Evolutionary conservation across 2,888 invertebrate species (phyloP), one percentile per base, ranked within the genome.

Genomic region (Ornithoptera priamus): DNA sequence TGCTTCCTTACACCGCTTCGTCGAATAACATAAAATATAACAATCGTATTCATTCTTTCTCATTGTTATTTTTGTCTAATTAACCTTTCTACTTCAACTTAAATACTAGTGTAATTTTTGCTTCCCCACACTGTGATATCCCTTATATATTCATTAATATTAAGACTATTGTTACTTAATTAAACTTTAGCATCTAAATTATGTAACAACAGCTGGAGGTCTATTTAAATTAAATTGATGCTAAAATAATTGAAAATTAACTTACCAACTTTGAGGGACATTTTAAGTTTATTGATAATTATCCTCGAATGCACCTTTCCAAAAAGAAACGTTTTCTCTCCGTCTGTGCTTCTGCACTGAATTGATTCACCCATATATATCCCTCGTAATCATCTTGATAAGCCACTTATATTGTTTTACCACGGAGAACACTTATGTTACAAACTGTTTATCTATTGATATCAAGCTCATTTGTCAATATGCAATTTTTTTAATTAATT

Each of bases 231-330:
- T 30, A 30, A 30, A 30, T 30, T 30, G 3, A 3, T 30, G 30
- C 3, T 30, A 30, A 30, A 30, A 50, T n/a, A 53, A 53, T 53
- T n/a, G n/a, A 36, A 50, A 61, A 22, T 57, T 36, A 59, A 64
- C 62, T 68, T 68, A 68, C 68, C 68, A 50, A 39, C n/a, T 69
- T 69, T 69, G 8, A 65, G 7, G 1, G 64, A 64, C 68, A 65
- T 69, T 60, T 65, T 24, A 24, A 36, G 2, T 22, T 42, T 63
- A n/a, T 65, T 58, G 12, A 39, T 30, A 10, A 18, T 46, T 8
- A 20, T 6, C 22, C 2, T 17, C 22, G 22, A 22, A n/a, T 24
- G 10, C 22, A 58, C 7, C 4, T 22, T 22, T 12, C 5, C 1
- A 3, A 22, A n/a, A 22, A 58, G 20, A n/a, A n/a, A 58, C 57